Evolutionary conservation across 2,797 vertebrate species (phyloP).

Genomic region (Myotis myotis): DNA sequence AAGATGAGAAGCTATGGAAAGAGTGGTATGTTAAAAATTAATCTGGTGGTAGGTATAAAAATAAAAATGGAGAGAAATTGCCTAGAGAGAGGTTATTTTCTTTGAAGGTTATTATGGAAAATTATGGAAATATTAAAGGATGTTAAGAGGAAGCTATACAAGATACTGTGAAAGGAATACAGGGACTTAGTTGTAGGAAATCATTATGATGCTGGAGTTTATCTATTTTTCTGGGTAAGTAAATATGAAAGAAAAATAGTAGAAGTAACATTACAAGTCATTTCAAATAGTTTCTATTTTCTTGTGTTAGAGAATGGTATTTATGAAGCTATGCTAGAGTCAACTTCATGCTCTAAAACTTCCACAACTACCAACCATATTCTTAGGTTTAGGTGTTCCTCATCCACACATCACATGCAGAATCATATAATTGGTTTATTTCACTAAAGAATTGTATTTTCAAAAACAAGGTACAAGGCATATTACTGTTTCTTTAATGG

Average conservation of each 20-base stretch:
- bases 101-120: not conserved
- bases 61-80: not conserved
- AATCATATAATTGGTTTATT: not conserved
- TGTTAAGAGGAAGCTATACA: not conserved
- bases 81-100: not conserved
- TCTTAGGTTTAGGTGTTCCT: not conserved
- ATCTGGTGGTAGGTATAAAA: not conserved
- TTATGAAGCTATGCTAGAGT: not conserved
- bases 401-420: not conserved
- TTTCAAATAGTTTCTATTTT: not conserved
- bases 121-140: not conserved
- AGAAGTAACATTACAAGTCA: slow-evolving; percentile 1
- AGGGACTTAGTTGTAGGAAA: not conserved
- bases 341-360: not conserved
- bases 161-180: not conserved
- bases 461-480: not conserved
- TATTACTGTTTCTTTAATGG: not conserved
- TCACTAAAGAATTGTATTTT: not conserved
- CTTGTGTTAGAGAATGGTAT: not conserved
- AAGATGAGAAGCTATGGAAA: not conserved
- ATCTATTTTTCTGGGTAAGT: not conserved
- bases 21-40: not conserved
- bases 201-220: not conserved
- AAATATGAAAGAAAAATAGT: not conserved
- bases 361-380: accelerated